Evolutionary conservation across 2,797 vertebrate genomes (phyloP), one percentile per base, ranked within the genome.

Genomic region (Acrossocheilus wenchowensis): DNA sequence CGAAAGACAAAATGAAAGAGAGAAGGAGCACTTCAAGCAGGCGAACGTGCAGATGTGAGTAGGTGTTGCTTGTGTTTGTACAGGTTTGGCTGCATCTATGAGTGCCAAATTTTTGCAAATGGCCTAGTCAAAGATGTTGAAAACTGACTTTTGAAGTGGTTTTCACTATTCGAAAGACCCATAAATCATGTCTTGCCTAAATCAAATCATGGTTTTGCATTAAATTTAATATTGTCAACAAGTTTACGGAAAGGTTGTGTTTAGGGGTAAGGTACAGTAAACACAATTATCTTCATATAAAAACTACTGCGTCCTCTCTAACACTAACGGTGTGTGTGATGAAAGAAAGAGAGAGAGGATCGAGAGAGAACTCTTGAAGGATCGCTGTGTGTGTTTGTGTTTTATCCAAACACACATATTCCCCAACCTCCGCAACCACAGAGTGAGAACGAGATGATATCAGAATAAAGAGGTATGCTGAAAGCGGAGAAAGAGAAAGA

Each of bases 351-450:
- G 71, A 60, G 52, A 62, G 72, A 75, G 52, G 41, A 82, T 39
- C 10, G 12, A 82, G 60, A 64, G 78, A 48, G 10, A 81, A 69
- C 80, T 81, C 80, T 71, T 81, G 39, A 75, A 83, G 15, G 41
- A 74, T 64, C 9, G 7, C 23, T 57, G 50, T 78, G 36, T 78
- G 74, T 79, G 48, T 85, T 71, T 85, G 77, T 43, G 23, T 80
- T 60, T 79, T 80, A 80, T 80, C 41, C 84, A 80, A 80, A 80
- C 84, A 85, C 84, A 71, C 75, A 80, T 80, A 62, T 72, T 80
- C 39, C 84, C 77, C 26, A 73, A 85, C 39, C 66, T 80, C 77
- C 19, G 48, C 48, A 85, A 71, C 62, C n/a, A 26, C 64, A 72
- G 50, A 45, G 68, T 80, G 66, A 85, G 52, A 57, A 85, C 19